Evolutionary conservation across 2,113 vertebrate species (phyloP).

Genomic region (Ciconia stormi): DNA sequence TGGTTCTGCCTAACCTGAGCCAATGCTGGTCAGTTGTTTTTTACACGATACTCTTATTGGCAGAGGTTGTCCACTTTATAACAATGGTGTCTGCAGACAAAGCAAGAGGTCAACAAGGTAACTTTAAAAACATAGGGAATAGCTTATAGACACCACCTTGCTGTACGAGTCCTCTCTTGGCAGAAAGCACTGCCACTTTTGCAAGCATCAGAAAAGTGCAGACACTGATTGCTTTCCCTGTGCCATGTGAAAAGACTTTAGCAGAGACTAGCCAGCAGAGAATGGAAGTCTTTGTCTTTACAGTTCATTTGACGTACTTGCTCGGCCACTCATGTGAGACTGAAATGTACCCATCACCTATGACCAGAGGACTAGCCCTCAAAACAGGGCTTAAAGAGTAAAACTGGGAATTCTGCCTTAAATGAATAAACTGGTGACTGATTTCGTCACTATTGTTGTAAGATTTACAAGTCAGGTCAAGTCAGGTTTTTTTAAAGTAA

Average conservation of each 20-base stretch:
- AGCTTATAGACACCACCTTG: neutral
- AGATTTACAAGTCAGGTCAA: neutral
- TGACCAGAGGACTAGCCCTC: neutral
- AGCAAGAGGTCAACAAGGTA: neutral
- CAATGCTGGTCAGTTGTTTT: neutral
- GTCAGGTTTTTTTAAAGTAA: neutral
- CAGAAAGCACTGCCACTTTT: neutral
- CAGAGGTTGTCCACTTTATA: neutral
- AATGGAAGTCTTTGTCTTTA: neutral
- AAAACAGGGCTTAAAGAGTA: neutral
- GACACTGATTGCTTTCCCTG: neutral
- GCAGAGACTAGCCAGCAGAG: neutral
- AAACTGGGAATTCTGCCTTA: neutral
- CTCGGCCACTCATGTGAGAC: neutral
- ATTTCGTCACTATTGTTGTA: neutral
- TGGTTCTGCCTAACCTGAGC: neutral
- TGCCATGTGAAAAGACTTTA: neutral
- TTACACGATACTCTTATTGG: neutral
- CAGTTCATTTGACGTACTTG: neutral
- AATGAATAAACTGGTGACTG: neutral
- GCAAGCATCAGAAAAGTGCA: neutral
- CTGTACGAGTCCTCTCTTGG: neutral
- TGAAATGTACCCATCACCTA: neutral
- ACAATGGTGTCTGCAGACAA: neutral
- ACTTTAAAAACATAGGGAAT: accelerated